Evolutionary conservation across 2,888 invertebrate species (phyloP).

Genomic region (Lepeophtheirus nordmannii): DNA sequence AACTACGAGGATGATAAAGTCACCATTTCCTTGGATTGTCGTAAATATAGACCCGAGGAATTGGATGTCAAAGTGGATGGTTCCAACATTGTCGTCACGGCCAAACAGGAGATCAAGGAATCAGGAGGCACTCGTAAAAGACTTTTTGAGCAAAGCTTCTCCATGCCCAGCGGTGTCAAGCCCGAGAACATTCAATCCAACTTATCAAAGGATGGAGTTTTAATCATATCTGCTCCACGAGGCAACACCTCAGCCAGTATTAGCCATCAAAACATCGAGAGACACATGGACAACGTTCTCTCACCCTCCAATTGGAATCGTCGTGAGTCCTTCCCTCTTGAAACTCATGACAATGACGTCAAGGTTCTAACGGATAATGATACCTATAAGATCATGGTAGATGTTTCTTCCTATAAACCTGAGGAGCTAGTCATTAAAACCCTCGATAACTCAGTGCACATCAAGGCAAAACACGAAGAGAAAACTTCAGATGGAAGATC

Average conservation of each 20-base stretch:
- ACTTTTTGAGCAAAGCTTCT: conserved; percentile 24
- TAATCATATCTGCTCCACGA: conserved; percentile 13
- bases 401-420: conserved; percentile 20
- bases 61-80: conserved; percentile 24
- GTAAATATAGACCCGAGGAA: conserved; percentile 20
- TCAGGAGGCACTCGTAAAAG: conserved; percentile 24
- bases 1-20: conserved; percentile 24
- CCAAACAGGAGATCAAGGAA: conserved; percentile 23
- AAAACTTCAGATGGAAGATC: conserved; percentile 17
- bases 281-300: conserved; percentile 7
- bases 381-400: conserved; percentile 21
- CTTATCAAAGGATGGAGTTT: conserved; percentile 9
- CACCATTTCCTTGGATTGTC: conserved; percentile 20
- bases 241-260: conserved; percentile 14
- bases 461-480: conserved; percentile 23
- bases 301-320: conserved; percentile 16
- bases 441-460: conserved; percentile 19
- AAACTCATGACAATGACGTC: not conserved
- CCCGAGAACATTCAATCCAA: conserved; percentile 18
- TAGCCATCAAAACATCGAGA: conserved; percentile 10
- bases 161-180: conserved; percentile 18
- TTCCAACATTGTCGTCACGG: conserved; percentile 14
- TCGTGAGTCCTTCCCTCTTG: not conserved
- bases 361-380: conserved; percentile 13
- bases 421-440: conserved; percentile 25